Conservation (phyloP, 53 echinoderm and acorn worm species). For the Echinometra lucunter region DNA sequence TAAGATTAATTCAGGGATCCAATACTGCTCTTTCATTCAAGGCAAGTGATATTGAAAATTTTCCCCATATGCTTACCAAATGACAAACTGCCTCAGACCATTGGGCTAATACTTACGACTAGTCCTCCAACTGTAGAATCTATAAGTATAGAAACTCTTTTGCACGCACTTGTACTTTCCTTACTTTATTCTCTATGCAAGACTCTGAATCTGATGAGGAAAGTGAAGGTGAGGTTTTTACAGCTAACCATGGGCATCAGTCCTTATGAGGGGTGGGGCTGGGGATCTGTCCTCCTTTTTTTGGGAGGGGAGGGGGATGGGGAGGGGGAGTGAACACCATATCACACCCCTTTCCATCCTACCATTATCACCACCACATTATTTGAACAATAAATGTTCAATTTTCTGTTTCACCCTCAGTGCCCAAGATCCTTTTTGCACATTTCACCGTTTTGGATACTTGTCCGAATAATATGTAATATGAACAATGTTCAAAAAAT, state of each 20-base stretch:
- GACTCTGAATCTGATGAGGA: conserved; percentile 29
- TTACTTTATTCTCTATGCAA: conserved; percentile 47
- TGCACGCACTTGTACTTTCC: conserved; percentile 40
- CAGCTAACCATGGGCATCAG: neutral
- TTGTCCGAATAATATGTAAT: too few relatives aligned
- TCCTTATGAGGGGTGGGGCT: neutral
- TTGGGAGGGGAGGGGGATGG: too few relatives aligned
- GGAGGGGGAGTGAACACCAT: neutral
- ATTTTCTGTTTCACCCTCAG: neutral
- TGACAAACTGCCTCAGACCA: neutral
- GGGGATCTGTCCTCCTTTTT: too few relatives aligned
- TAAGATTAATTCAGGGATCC: too few relatives aligned
- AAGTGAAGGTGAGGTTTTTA: conserved; percentile 58
- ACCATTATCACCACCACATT: neutral
- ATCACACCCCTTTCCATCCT: neutral
- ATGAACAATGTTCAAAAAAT: neutral
- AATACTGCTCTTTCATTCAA: neutral
- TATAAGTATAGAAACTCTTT: neutral
- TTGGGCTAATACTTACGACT: neutral
- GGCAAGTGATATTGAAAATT: neutral
- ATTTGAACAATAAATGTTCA: neutral
- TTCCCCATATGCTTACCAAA: neutral
- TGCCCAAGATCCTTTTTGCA: neutral
- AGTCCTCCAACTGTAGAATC: neutral
- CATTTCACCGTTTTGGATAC: neutral